Evolutionary conservation across 2,113 vertebrate genomes (phyloP), one percentile per base, ranked within the genome.

Genomic region (Leiothrix lutea): DNA sequence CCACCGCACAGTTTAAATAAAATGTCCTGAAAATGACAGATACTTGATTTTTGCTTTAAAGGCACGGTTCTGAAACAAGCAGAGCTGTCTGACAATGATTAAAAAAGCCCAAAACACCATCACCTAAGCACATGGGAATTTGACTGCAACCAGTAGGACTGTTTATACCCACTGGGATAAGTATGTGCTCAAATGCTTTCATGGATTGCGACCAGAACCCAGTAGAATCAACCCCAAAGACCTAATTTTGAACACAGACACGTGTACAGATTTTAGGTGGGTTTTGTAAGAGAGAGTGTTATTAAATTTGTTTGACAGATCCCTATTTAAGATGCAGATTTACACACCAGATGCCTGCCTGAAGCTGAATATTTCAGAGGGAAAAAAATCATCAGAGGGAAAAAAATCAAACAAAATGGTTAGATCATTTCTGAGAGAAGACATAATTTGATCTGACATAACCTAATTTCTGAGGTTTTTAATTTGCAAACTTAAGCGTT

Each of bases 231-330:
- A 64, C 19, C 22, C 33, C 19, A 44, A 82, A 85, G 26, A 95
- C 48, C 61, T 86, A 65, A 85, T 86, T 94, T 72, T 77, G 25
- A 69, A n/a, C 36, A 62, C 23, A 92, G 79, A 83, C 8, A 83
- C 8, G 14, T 12, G 1, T 78, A 70, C 58, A 90, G 66, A 83
- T 83, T 92, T 95, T 83, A 85, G 74, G 82, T 95, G 58, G 56
- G 90, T 72, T 94, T 85, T 74, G n/a, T 82, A 88, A 80, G 50
- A 88, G 31, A 94, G 45, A 92, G 35, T 65, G 85, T 69, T 95
- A 95, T 83, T 93, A 88, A 92, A 90, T 92, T 90, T 73, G 20
- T 61, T 92, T 90, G 90, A 88, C 74, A 94, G 79, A 88, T 92
- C 38, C 47, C 21, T 88, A 66, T 80, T 90, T 95, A 90, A 88